Conservation (phyloP, 2,888 invertebrate species). For the Eilema griseolum region DNA sequence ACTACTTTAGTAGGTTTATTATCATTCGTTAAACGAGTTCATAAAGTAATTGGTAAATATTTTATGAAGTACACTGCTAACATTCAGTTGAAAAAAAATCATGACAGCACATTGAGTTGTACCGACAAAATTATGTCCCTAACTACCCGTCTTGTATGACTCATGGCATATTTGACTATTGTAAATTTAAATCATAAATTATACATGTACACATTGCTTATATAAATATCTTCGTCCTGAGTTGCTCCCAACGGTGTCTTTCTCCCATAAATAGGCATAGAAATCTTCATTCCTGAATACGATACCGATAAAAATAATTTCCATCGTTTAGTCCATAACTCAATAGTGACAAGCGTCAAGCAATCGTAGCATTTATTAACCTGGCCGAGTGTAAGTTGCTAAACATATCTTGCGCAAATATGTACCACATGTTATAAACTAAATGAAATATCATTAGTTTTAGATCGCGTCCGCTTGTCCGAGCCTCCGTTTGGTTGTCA, state of each 20-base stretch:
- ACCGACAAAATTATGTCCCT: not conserved
- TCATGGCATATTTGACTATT: not conserved
- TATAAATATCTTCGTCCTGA: slow-evolving; percentile 43
- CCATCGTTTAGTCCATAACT: slow-evolving; percentile 26
- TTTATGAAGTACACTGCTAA: slow-evolving; percentile 40
- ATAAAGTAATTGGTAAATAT: slow-evolving; percentile 53
- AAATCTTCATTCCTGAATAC: slow-evolving; percentile 49
- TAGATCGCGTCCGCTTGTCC: slow-evolving; percentile 74
- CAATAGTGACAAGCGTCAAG: slow-evolving; percentile 39
- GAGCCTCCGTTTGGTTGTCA: slow-evolving; percentile 68
- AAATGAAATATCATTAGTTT: slow-evolving; percentile 76
- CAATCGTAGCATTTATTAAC: slow-evolving; percentile 55
- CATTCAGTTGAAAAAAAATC: not conserved
- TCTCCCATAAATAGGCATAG: slow-evolving; percentile 42
- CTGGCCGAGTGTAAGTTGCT: slow-evolving; percentile 39
- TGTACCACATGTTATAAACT: slow-evolving; percentile 64
- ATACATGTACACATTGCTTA: not conserved
- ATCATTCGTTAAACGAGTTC: slow-evolving; percentile 54
- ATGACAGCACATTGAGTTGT: not conserved
- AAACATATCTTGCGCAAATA: slow-evolving; percentile 68
- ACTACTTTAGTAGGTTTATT: slow-evolving; percentile 56
- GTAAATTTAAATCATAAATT: not conserved
- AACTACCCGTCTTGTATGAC: not conserved
- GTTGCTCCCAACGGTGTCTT: slow-evolving; percentile 30
- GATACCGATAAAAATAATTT: slow-evolving; percentile 17